phyloP scores from a whole-genome alignment of 2,888 invertebrate species.

The Iphiclides podalirius region DNA sequence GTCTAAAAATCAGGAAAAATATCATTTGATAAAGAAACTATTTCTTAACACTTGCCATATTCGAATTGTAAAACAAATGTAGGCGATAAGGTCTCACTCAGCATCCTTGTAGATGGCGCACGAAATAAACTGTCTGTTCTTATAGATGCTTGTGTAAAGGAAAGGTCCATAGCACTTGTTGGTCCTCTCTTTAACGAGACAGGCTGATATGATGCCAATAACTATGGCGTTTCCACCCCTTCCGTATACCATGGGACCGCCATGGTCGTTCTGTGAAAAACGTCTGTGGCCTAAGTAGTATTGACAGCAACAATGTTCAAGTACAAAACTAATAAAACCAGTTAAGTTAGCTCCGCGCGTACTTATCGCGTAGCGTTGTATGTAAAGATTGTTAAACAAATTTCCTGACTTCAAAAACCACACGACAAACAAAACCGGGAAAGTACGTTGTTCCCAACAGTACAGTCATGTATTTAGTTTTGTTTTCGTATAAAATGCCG shows the following conservation, averaged over 20 bases:
- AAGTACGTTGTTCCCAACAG: too few species aligned
- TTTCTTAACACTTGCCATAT: too few species aligned
- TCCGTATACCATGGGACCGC: conserved; percentile 61
- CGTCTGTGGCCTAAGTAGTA: too few species aligned
- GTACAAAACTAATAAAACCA: background rate
- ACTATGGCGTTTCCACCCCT: conserved; percentile 52
- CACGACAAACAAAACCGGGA: too few species aligned
- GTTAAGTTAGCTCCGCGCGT: too few species aligned
- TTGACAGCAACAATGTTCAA: conserved; percentile 1
- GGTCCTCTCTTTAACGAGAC: conserved; percentile 58
- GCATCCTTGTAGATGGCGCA: conserved; percentile 64
- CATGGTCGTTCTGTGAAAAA: conserved; percentile 61
- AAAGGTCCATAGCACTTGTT: conserved; percentile 70
- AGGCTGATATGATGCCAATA: conserved; percentile 65
- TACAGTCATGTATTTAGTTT: too few species aligned
- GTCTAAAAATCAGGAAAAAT: conserved; percentile 37
- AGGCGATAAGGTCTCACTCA: conserved; percentile 45
- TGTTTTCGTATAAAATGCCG: too few species aligned
- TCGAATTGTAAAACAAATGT: too few species aligned
- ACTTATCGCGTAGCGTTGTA: too few species aligned
- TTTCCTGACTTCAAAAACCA: too few species aligned
- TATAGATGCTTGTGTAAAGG: conserved; percentile 64
- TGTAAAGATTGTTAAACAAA: too few species aligned
- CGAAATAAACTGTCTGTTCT: conserved; percentile 63
- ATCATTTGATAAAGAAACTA: too few species aligned